Evolutionary conservation across 2,113 vertebrate genomes (phyloP).

Genomic region (Gymnorhina tibicen): DNA sequence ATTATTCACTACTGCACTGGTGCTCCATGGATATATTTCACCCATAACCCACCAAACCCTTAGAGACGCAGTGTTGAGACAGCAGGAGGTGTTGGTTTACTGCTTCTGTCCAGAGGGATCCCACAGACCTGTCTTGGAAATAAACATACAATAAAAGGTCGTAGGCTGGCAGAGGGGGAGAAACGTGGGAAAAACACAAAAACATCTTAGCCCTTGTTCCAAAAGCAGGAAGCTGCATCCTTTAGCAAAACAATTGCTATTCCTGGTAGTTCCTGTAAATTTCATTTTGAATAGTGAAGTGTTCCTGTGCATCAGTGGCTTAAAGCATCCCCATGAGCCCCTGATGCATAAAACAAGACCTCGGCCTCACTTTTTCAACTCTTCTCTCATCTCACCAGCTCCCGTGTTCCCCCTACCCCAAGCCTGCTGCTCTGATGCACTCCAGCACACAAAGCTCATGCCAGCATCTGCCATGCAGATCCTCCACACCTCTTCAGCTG

Average conservation of each 20-base stretch:
- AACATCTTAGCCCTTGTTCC: not conserved
- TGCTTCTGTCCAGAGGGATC: not conserved
- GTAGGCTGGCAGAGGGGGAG: not conserved
- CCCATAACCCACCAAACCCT: not conserved
- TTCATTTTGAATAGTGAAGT: not conserved
- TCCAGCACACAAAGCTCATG: not conserved
- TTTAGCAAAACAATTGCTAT: not conserved
- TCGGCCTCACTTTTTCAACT: not conserved
- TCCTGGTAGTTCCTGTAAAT: not conserved
- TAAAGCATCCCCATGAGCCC: not conserved
- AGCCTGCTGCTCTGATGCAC: not conserved
- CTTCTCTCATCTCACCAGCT: not conserved
- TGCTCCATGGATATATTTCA: not conserved
- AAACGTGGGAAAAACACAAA: not conserved
- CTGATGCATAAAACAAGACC: not conserved
- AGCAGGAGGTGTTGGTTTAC: not conserved
- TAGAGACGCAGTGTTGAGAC: not conserved
- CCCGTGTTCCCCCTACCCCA: not conserved
- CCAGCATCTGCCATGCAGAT: not conserved
- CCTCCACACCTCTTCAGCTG: not conserved
- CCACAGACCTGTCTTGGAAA: not conserved
- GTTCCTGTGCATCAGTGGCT: not conserved
- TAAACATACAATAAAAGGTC: not conserved
- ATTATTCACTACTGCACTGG: slow-evolving; percentile 22
- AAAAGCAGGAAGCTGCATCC: not conserved